phyloP scores from a whole-genome alignment of 2,113 vertebrate genomes.

The Lepus timidus region DNA sequence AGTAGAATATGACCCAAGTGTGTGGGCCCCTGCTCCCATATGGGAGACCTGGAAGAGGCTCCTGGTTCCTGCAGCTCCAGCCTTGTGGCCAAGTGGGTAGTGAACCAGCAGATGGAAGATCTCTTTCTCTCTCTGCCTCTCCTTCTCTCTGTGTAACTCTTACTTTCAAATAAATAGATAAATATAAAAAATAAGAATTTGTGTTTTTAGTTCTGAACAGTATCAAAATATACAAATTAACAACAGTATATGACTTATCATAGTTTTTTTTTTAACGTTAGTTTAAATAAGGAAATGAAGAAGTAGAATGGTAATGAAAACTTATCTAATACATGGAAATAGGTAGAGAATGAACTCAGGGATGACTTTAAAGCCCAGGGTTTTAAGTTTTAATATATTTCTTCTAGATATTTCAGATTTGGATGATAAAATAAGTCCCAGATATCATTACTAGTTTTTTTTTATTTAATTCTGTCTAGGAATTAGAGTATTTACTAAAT shows the following conservation, averaged over 20 bases:
- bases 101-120: too few relatives aligned
- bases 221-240: too few relatives aligned
- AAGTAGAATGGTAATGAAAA: neutral
- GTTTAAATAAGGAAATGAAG: neutral
- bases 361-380: neutral
- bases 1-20: too few relatives aligned
- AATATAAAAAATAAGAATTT: too few relatives aligned
- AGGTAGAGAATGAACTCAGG: neutral
- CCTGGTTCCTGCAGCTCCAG: too few relatives aligned
- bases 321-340: neutral
- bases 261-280: neutral
- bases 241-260: neutral
- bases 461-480: neutral
- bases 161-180: too few relatives aligned
- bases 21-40: too few relatives aligned
- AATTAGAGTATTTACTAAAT: neutral
- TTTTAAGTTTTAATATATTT: neutral
- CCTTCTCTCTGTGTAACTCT: too few relatives aligned
- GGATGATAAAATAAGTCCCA: neutral
- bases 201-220: too few relatives aligned
- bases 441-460: neutral
- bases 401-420: neutral
- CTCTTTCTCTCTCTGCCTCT: too few relatives aligned
- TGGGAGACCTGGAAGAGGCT: too few relatives aligned
- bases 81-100: too few relatives aligned